A percentile compares a stretch with the other conserved stretches of the same genome.
Conservation (phyloP, 2,888 invertebrate species). For the Abrostola triplasia region DNA sequence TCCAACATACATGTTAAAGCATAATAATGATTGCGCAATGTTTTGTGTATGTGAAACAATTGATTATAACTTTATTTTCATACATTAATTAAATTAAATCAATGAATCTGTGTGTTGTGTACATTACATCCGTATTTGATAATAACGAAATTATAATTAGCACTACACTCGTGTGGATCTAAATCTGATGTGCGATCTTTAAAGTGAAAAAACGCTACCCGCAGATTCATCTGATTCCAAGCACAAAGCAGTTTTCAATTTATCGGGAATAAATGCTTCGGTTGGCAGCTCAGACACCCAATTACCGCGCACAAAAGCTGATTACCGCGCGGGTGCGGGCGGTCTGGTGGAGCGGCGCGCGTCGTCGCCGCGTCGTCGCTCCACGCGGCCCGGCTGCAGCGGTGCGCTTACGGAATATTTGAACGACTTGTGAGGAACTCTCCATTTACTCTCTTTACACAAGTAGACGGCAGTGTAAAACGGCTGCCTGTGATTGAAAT, state of each 20-base stretch:
- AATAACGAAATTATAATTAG: neutral
- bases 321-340: conserved; percentile 83
- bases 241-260: conserved; percentile 87
- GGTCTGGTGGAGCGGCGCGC: conserved; percentile 56
- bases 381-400: conserved; percentile 50
- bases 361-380: conserved; percentile 54
- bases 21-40: neutral
- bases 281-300: conserved; percentile 88
- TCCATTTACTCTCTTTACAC: conserved; percentile 79
- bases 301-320: conserved; percentile 88
- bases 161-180: conserved; percentile 6
- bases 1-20: conserved; percentile 5
- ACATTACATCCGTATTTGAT: too few relatives aligned
- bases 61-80: too few relatives aligned
- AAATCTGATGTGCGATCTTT: conserved; percentile 23
- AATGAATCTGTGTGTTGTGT: too few relatives aligned
- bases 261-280: conserved; percentile 87
- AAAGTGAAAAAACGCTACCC: conserved; percentile 69
- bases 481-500: conserved; percentile 73
- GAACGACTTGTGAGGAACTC: conserved; percentile 80
- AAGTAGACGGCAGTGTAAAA: conserved; percentile 66
- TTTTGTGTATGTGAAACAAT: too few relatives aligned
- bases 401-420: conserved; percentile 77
- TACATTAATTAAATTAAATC: too few relatives aligned
- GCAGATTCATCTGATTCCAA: conserved; percentile 80